Percentiles rank a stretch among this genome's conserved stretches.
Evolutionary conservation across 2,888 invertebrate genomes (phyloP).

Genomic region (Ornithoptera alexandrae): DNA sequence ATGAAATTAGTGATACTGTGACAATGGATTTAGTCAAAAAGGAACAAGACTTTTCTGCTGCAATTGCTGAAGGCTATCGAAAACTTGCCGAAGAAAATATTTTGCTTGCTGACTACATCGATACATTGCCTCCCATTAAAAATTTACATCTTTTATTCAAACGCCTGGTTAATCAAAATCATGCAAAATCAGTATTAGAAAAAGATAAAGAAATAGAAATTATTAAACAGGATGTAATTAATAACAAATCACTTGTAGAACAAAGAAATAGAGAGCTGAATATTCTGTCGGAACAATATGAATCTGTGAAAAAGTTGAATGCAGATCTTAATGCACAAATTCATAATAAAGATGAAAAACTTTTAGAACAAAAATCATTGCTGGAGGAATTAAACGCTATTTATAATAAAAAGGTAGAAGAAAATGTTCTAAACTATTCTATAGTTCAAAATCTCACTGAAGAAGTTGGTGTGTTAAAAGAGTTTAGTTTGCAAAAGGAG

Average conservation of each 20-base stretch:
- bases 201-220: slow-evolving; percentile 41
- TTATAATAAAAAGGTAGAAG: slow-evolving; percentile 47
- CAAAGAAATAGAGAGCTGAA: slow-evolving; percentile 48
- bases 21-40: slow-evolving; percentile 60
- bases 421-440: slow-evolving; percentile 45
- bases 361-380: slow-evolving; percentile 40
- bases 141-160: slow-evolving; percentile 52
- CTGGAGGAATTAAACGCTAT: slow-evolving; percentile 46
- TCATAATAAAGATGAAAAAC: slow-evolving; percentile 42
- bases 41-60: slow-evolving; percentile 52
- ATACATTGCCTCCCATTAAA: slow-evolving; percentile 42
- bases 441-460: slow-evolving; percentile 46
- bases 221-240: slow-evolving; percentile 43
- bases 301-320: slow-evolving; percentile 43
- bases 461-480: slow-evolving; percentile 51
- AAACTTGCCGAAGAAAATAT: slow-evolving; percentile 49
- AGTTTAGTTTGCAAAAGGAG: slow-evolving; percentile 45
- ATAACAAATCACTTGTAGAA: slow-evolving; percentile 42
- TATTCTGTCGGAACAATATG: slow-evolving; percentile 38
- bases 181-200: slow-evolving; percentile 29
- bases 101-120: slow-evolving; percentile 42
- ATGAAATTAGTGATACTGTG: slow-evolving; percentile 63
- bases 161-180: slow-evolving; percentile 41
- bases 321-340: slow-evolving; percentile 40
- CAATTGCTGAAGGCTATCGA: slow-evolving; percentile 46